phyloP scores from a whole-genome alignment of 2,888 invertebrate genomes.

The Morinoia aosen region DNA sequence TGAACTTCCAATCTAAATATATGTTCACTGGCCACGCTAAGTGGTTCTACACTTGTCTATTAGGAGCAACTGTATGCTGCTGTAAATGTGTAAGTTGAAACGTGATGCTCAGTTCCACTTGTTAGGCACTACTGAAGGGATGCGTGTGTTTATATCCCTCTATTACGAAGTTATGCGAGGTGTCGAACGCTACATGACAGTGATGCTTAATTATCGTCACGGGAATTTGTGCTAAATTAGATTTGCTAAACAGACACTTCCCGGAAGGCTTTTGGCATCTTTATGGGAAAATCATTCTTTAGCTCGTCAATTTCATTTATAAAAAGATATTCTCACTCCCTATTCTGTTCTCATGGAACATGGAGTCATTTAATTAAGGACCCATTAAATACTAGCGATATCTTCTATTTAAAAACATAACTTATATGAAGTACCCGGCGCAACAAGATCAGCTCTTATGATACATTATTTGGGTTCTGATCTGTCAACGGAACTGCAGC shows the following conservation, averaged over 20 bases:
- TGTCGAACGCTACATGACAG: neutral
- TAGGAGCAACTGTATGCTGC: neutral
- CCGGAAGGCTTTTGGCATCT: neutral
- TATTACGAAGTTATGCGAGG: neutral
- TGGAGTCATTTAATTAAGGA: neutral
- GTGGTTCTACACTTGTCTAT: neutral
- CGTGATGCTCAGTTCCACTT: neutral
- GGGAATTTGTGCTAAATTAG: neutral
- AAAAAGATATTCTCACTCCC: neutral
- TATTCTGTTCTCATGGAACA: neutral
- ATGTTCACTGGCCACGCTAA: neutral
- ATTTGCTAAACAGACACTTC: neutral
- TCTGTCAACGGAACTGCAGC: neutral
- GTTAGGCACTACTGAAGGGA: neutral
- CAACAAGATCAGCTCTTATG: too few species aligned
- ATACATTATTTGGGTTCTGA: neutral
- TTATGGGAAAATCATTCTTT: neutral
- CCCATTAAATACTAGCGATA: neutral
- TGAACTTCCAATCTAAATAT: neutral
- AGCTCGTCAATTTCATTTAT: neutral
- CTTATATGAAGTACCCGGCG: neutral
- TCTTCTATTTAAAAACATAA: neutral
- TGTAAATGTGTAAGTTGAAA: neutral
- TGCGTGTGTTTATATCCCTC: neutral
- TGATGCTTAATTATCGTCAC: neutral